These are phyloP conservation scores for Crotophaga sulcirostris DNA, from an alignment of 2,113 vertebrate genomes.

Conservation along the genomic window DNA sequence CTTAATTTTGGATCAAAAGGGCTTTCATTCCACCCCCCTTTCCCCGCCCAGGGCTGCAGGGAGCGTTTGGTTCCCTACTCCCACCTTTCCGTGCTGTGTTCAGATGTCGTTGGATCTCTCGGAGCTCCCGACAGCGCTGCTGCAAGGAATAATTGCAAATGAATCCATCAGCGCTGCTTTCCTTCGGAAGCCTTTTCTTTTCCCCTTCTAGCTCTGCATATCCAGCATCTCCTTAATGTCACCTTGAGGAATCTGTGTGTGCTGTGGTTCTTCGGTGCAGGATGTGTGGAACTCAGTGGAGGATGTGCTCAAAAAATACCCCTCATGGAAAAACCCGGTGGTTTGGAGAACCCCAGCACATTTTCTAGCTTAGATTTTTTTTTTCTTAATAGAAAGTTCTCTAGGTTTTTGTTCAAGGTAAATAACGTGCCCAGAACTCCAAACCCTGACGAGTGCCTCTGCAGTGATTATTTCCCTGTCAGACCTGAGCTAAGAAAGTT, in stretches of 20 bases:
- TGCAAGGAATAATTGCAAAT: neutral
- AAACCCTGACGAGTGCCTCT: neutral
- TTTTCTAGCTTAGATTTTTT: neutral
- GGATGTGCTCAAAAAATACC: neutral
- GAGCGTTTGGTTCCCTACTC: neutral
- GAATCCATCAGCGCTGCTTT: neutral
- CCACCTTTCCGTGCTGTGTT: neutral
- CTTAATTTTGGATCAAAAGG: neutral
- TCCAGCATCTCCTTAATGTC: neutral
- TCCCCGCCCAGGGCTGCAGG: neutral
- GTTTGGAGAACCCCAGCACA: neutral
- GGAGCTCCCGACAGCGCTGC: neutral
- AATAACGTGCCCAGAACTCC: neutral
- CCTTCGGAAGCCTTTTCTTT: neutral
- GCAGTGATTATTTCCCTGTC: neutral
- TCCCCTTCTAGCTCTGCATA: neutral
- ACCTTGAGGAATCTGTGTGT: neutral
- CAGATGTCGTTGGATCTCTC: neutral
- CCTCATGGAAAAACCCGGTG: neutral
- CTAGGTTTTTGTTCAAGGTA: neutral
- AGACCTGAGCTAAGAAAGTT: neutral
- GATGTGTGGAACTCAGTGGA: neutral
- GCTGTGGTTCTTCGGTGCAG: no score
- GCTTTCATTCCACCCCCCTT: neutral
- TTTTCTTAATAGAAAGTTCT: neutral